Conservation (phyloP, 2,888 invertebrate species). For the Synanthedon myopaeformis region DNA sequence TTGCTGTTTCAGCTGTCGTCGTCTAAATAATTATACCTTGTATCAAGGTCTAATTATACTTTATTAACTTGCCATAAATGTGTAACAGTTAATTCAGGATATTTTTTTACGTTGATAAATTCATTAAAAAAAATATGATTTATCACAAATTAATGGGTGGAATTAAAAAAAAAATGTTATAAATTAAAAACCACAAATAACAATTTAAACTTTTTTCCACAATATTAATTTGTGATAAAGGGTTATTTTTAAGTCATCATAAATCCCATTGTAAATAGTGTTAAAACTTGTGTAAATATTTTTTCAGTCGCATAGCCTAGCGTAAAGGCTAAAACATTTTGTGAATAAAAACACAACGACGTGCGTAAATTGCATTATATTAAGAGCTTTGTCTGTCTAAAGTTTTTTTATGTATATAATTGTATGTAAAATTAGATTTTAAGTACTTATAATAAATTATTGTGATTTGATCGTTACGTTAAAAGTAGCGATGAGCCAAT, state of each 20-base stretch:
- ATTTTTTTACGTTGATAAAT: too few relatives aligned
- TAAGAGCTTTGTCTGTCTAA: not conserved
- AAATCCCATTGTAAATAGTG: constrained; percentile 30
- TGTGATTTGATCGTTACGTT: constrained; percentile 9
- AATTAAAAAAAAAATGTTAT: too few relatives aligned
- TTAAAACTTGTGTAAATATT: constrained; percentile 9
- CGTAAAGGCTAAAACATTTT: not conserved
- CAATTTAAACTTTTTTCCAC: too few relatives aligned
- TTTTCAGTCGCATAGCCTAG: constrained; percentile 1
- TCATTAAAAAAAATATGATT: too few relatives aligned
- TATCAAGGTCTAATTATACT: not conserved
- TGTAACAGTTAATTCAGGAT: not conserved
- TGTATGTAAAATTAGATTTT: not conserved
- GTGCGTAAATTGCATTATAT: not conserved
- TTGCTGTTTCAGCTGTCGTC: too few relatives aligned
- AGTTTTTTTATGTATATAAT: not conserved
- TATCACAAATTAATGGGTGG: too few relatives aligned
- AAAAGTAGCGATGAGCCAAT: not conserved
- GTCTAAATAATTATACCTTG: not conserved
- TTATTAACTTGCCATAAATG: not conserved
- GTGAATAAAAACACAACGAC: not conserved
- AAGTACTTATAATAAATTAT: constrained; percentile 13
- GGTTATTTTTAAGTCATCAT: constrained; percentile 1
- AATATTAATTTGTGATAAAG: too few relatives aligned
- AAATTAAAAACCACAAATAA: too few relatives aligned